Conservation (phyloP, 2,888 invertebrate species). For the Automeris io region DNA sequence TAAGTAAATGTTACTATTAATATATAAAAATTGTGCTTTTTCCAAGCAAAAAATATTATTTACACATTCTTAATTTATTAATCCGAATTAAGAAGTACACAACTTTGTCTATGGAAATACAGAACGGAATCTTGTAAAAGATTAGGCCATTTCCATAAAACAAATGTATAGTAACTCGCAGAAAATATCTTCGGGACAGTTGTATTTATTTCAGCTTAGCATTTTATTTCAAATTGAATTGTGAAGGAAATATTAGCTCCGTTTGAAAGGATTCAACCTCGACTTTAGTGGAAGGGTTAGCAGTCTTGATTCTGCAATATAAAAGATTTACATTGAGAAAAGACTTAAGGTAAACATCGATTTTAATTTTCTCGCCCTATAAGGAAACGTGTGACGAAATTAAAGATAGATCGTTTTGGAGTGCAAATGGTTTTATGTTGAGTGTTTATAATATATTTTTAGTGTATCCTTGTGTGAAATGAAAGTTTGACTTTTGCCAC, state of each 20-base stretch:
- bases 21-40: slow-evolving; percentile 22
- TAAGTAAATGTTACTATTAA: background rate
- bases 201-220: slow-evolving; percentile 77
- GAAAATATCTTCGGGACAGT: slow-evolving; percentile 76
- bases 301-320: slow-evolving; percentile 73
- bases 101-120: slow-evolving; percentile 72
- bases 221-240: slow-evolving; percentile 75
- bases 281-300: slow-evolving; percentile 72
- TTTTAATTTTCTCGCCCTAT: slow-evolving; percentile 68
- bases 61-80: too few relatives aligned
- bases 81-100: slow-evolving; percentile 66
- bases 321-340: slow-evolving; percentile 74
- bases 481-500: slow-evolving; percentile 78
- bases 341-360: slow-evolving; percentile 78
- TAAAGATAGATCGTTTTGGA: slow-evolving; percentile 33
- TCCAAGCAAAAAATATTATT: slow-evolving; percentile 47
- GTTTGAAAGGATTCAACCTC: slow-evolving; percentile 68
- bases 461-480: slow-evolving; percentile 76
- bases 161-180: slow-evolving; percentile 78
- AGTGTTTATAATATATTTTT: slow-evolving; percentile 73
- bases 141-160: slow-evolving; percentile 79
- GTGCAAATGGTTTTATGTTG: slow-evolving; percentile 37
- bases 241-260: slow-evolving; percentile 68
- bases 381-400: slow-evolving; percentile 52
- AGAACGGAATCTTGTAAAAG: slow-evolving; percentile 78